Evolutionary conservation across 92 coral and sea anemone genomes (phyloP).

Genomic region (Phymanthus crucifer): DNA sequence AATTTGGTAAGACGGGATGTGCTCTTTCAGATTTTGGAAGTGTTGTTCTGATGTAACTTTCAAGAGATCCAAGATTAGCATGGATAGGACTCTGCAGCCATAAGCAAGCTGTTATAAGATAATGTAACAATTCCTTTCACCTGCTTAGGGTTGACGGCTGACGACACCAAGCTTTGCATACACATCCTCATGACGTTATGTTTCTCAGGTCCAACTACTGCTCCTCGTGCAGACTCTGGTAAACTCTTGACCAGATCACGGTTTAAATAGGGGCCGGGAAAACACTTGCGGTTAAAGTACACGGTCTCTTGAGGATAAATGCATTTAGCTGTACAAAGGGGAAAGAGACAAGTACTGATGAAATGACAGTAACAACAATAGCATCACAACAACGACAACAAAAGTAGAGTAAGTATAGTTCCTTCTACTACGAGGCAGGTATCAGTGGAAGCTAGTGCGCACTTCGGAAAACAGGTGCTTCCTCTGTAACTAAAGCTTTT

Average conservation of each 20-base stretch:
- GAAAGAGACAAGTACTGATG: not conserved
- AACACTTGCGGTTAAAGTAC: constrained; percentile 89
- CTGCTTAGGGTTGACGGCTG: constrained; percentile 90
- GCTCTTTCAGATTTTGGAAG: too few species aligned
- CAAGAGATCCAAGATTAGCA: not conserved
- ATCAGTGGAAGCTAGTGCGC: too few species aligned
- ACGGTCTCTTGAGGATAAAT: constrained; percentile 89
- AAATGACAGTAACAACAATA: not conserved
- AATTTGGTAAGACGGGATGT: too few species aligned
- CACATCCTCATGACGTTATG: constrained; percentile 96
- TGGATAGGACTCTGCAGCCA: not conserved
- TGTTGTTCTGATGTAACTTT: too few species aligned
- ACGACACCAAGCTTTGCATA: constrained; percentile 88
- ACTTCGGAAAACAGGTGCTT: too few species aligned
- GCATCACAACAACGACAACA: not conserved
- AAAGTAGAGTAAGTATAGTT: not conserved
- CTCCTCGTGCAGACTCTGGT: constrained; percentile 91
- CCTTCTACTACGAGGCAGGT: too few species aligned
- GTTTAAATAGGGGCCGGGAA: constrained; percentile 87
- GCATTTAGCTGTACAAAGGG: constrained; percentile 62
- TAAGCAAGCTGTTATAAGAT: not conserved
- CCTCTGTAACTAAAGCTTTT: too few species aligned
- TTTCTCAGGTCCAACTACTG: constrained; percentile 95
- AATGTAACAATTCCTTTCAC: not conserved
- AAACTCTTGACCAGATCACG: constrained; percentile 84